Evolutionary conservation across 2,797 vertebrate species (phyloP), one percentile per base, ranked within the genome.

Genomic region (Rhinoraja longicauda): DNA sequence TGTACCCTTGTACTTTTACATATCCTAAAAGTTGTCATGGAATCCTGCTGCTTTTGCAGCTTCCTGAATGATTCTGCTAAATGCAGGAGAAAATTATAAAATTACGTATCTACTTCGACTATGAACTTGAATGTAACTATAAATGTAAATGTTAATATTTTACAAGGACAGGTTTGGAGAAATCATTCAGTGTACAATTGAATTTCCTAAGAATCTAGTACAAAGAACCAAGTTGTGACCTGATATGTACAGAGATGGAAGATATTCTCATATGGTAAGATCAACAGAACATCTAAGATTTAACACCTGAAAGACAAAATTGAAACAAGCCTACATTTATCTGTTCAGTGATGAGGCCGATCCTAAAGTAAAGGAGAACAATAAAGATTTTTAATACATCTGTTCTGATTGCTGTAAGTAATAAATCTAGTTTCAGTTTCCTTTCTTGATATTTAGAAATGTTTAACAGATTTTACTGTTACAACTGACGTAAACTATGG

Each of bases 231-330:
- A 29, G 24, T 72, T 70, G 39, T 24, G 39, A 75, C 45, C 53
- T 73, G 5, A 8, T 90, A 53, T 72, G 39, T 73, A 15, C 90
- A 73, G 90, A 26, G 39, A 53, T 53, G 53, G 39, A 92, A 92
- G 26, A 73, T 39, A 91, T 17, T 84, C 81, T 88, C 88, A 19
- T 21, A 88, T 84, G 36, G 62, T 67, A 75, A 75, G 90, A 53
- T 1, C 15, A 45, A 73, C 70, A 72, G 17, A 90, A 32, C 67
- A 90, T 91, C 67, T 26, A 21, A 67, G 62, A 90, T 39, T 21
- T 90, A 45, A 53, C 21, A 75, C 21, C 90, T 75, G 21, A n/a
- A 73, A 75, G 72, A 6, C 10, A 75, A 92, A 29, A 53, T 17
- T 92, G 45, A 73, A 73, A 32, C 70, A 92, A 26, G 45, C 15